Percentiles rank a stretch among this genome's conserved stretches.
These are phyloP conservation scores for Ethmia dodecea DNA, from an alignment of 2,888 invertebrate genomes.

Conservation along the genomic window DNA sequence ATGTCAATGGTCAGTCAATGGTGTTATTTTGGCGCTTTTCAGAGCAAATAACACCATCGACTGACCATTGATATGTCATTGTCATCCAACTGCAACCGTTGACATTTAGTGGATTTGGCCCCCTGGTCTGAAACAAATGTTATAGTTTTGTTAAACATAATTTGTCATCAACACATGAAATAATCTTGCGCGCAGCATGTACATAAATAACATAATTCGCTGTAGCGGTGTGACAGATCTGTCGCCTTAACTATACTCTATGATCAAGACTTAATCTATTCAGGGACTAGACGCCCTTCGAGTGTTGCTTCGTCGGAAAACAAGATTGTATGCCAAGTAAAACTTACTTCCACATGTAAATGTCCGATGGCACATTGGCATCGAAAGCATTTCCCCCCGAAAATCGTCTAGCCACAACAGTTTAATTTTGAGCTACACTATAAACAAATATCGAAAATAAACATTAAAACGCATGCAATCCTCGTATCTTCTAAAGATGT, in stretches of 20 bases:
- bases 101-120: too few species aligned
- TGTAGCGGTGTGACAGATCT: constrained; percentile 66
- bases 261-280: constrained; percentile 51
- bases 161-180: constrained; percentile 32
- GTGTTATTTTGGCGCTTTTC: too few species aligned
- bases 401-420: constrained; percentile 33
- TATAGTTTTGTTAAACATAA: too few species aligned
- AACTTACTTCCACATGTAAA: too few species aligned
- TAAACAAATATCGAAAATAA: constrained; percentile 42
- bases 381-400: constrained; percentile 17
- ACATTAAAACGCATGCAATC: constrained; percentile 34
- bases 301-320: neutral
- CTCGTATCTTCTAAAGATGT: constrained; percentile 25
- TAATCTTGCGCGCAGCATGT: constrained; percentile 48
- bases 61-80: too few species aligned
- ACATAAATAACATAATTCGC: constrained; percentile 37
- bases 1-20: too few species aligned
- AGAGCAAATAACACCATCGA: too few species aligned
- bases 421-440: constrained; percentile 57
- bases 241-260: constrained; percentile 63
- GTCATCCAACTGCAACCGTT: too few species aligned
- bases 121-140: too few species aligned
- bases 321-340: neutral
- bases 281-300: constrained; percentile 16
- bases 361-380: neutral